Evolutionary conservation across 2,888 invertebrate genomes (phyloP).

Genomic region (Rhogogaster chlorosoma): DNA sequence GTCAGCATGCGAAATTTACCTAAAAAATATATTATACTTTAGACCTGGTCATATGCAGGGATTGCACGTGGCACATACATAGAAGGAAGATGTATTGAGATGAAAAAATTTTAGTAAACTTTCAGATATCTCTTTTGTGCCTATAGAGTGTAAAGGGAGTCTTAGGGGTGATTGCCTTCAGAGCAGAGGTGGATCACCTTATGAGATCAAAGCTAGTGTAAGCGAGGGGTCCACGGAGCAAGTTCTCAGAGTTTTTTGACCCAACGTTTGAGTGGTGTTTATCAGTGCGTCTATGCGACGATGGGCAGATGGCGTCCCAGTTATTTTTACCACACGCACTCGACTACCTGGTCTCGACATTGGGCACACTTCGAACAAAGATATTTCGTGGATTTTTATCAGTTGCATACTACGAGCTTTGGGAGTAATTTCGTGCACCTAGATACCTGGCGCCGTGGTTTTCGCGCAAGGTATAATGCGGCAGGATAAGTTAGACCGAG

Average conservation of each 20-base stretch:
- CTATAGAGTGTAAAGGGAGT: constrained; percentile 10
- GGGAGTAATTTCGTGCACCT: constrained; percentile 2
- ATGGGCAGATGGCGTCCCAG: constrained; percentile 72
- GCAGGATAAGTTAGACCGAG: constrained; percentile 59
- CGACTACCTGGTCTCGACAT: constrained; percentile 58
- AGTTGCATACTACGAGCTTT: not conserved
- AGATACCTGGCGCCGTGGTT: constrained; percentile 17
- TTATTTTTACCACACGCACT: constrained; percentile 69
- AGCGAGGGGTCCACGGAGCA: constrained; percentile 57
- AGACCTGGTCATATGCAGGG: not conserved
- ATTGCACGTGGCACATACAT: not conserved
- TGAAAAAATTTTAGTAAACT: constrained; percentile 17
- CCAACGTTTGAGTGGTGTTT: constrained; percentile 66
- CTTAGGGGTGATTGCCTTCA: constrained; percentile 40
- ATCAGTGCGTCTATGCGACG: constrained; percentile 69
- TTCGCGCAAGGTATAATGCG: constrained; percentile 35
- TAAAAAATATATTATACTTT: not conserved
- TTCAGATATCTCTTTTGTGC: constrained; percentile 33
- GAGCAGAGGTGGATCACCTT: constrained; percentile 49
- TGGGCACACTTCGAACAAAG: constrained; percentile 25
- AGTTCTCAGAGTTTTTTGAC: constrained; percentile 60
- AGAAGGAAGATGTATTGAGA: not conserved
- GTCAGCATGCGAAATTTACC: not conserved
- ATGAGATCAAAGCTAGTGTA: constrained; percentile 68
- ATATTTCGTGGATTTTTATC: constrained; percentile 36